phyloP scores from a whole-genome alignment of 2,888 invertebrate genomes.

The Cosmopolites sordidus region DNA sequence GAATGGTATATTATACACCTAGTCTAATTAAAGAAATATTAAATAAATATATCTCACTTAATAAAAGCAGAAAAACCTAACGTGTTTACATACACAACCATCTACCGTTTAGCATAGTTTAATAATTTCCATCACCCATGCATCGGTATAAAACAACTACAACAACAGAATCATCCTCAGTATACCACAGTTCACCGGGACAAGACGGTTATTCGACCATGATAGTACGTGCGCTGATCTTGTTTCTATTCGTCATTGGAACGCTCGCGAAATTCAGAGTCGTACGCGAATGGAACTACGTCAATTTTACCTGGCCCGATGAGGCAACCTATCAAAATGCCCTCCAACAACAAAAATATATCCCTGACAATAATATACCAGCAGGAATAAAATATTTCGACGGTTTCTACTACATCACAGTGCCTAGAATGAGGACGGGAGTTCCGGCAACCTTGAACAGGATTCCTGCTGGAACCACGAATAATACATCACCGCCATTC shows the following conservation, averaged over 20 bases:
- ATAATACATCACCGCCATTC: slow-evolving; percentile 55
- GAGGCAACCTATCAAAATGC: slow-evolving; percentile 54
- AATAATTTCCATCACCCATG: slow-evolving; percentile 2
- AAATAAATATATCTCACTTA: no score
- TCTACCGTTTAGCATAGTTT: slow-evolving; percentile 7
- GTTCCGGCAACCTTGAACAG: slow-evolving; percentile 67
- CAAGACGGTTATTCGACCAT: slow-evolving; percentile 10
- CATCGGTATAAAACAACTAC: slow-evolving; percentile 14
- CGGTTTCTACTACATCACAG: slow-evolving; percentile 61
- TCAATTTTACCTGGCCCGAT: slow-evolving; percentile 66
- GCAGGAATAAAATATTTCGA: slow-evolving; percentile 66
- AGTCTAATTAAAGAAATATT: no score
- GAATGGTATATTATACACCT: no score
- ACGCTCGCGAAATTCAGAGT: slow-evolving; percentile 54
- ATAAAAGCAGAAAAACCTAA: no score
- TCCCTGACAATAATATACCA: slow-evolving; percentile 64
- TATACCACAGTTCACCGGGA: slow-evolving; percentile 4
- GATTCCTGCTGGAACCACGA: slow-evolving; percentile 51
- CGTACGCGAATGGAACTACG: slow-evolving; percentile 67
- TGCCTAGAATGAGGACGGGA: slow-evolving; percentile 67
- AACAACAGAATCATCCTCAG: slow-evolving; percentile 20
- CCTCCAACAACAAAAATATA: slow-evolving; percentile 56
- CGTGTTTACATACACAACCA: slow-evolving; percentile 3
- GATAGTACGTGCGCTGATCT: slow-evolving; percentile 8
- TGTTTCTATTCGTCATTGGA: slow-evolving; percentile 12